Conservation (phyloP, 2,113 vertebrate genomes). For the Gallinago undulata region DNA sequence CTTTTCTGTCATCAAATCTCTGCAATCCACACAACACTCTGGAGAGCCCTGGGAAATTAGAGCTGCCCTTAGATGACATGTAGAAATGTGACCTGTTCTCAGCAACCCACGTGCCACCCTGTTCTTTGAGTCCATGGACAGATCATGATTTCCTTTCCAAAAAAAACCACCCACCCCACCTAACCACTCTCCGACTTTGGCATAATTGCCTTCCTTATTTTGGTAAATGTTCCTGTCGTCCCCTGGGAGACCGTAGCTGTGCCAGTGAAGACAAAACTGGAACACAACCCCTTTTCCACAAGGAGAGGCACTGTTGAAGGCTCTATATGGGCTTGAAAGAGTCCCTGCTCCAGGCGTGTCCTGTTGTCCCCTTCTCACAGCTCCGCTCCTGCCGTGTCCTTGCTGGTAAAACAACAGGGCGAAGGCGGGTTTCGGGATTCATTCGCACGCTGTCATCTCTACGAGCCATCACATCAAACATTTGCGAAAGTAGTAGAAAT, state of each 20-base stretch:
- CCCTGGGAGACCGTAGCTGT: not conserved
- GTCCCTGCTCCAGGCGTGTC: not conserved
- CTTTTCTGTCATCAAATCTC: not conserved
- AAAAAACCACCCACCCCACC: not conserved
- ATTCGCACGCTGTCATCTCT: not conserved
- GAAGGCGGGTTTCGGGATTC: not conserved
- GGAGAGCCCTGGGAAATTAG: not conserved
- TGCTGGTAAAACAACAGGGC: not conserved
- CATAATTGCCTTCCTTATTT: slow-evolving; percentile 20
- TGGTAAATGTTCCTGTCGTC: not conserved
- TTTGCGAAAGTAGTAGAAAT: not conserved
- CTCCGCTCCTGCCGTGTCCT: not conserved
- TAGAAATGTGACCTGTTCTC: not conserved
- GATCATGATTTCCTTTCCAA: not conserved
- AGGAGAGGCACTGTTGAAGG: not conserved
- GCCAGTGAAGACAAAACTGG: not conserved
- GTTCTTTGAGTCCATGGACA: not conserved
- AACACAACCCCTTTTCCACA: not conserved
- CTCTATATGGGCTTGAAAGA: not conserved
- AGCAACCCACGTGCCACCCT: not conserved
- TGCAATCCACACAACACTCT: not conserved
- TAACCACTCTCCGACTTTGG: not conserved
- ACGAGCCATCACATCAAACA: not conserved
- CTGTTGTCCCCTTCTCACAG: not conserved
- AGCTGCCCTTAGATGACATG: not conserved